phyloP scores from a whole-genome alignment of 30 jellyfish, hydroid and myxozoan species.

The Aurelia aurita complex sp. Pacific region DNA sequence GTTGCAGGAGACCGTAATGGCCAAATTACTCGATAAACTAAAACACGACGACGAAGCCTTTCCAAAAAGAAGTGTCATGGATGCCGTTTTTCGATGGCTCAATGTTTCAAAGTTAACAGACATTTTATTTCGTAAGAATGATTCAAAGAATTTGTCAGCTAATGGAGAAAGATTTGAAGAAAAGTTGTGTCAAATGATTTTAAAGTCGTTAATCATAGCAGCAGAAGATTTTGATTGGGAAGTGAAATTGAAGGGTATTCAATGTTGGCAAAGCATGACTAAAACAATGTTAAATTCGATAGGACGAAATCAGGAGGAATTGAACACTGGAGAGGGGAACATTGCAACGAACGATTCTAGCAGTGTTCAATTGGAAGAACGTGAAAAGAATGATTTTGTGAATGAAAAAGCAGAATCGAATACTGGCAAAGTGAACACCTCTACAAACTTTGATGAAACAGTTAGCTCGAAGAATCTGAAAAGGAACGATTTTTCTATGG shows the following conservation, averaged over 20 bases:
- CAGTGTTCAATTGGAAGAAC: not conserved
- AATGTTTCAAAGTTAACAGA: not conserved
- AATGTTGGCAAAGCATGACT: slow-evolving; percentile 45
- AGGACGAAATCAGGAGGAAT: not conserved
- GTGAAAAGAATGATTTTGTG: too few relatives aligned
- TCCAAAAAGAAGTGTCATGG: slow-evolving; percentile 50
- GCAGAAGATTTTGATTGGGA: slow-evolving; percentile 60
- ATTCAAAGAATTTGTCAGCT: not conserved
- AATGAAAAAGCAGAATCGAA: not conserved
- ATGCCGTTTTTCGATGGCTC: slow-evolving; percentile 36
- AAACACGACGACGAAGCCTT: slow-evolving; percentile 60
- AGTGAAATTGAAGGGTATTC: slow-evolving; percentile 54
- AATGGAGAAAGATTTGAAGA: not conserved
- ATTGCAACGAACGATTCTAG: not conserved
- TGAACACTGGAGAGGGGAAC: not conserved
- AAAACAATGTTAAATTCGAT: not conserved
- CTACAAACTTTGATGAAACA: not conserved
- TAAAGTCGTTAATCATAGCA: slow-evolving; percentile 21
- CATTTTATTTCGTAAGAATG: not conserved
- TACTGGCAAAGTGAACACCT: not conserved
- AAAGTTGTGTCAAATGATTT: slow-evolving; percentile 14
- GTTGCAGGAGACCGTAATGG: slow-evolving; percentile 20
- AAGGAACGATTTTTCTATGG: not conserved
- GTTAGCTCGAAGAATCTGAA: not conserved
- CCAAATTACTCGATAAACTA: slow-evolving; percentile 6